A percentile compares a stretch with the other conserved stretches of the same genome.
Evolutionary conservation across 2,113 vertebrate species (phyloP).

Genomic region (Eudyptes chrysolophus): DNA sequence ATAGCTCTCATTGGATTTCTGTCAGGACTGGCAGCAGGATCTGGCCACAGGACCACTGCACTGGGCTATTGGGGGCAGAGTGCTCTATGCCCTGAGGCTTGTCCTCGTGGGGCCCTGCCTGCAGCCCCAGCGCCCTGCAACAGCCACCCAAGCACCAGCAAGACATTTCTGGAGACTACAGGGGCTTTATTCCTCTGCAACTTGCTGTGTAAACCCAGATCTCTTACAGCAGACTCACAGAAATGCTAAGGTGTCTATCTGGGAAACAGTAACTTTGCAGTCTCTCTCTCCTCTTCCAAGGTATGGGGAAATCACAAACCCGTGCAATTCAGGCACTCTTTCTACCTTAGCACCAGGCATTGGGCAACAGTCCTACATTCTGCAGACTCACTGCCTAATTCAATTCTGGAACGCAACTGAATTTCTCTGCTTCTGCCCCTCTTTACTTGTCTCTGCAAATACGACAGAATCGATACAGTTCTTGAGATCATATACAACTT

Average conservation of each 20-base stretch:
- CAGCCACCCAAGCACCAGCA: neutral
- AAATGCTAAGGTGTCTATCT: neutral
- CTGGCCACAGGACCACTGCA: neutral
- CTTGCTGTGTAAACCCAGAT: too few species aligned
- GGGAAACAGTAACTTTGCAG: neutral
- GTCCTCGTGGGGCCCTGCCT: neutral
- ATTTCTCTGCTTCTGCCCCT: neutral
- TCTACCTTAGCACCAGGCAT: neutral
- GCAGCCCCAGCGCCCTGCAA: neutral
- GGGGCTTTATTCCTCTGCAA: neutral
- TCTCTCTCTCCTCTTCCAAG: neutral
- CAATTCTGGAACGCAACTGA: neutral
- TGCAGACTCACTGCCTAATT: too few species aligned
- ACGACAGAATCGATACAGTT: neutral
- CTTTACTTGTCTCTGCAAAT: neutral
- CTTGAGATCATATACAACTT: neutral
- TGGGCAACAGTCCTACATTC: neutral
- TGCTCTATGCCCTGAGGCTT: too few species aligned
- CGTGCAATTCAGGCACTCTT: too few species aligned
- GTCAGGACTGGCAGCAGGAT: neutral
- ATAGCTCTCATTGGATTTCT: neutral
- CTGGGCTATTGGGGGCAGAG: neutral
- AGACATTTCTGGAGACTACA: neutral
- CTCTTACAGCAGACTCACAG: neutral
- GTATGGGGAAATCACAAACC: neutral